phyloP scores from a whole-genome alignment of 2,888 invertebrate genomes.

The Laothoe populi region DNA sequence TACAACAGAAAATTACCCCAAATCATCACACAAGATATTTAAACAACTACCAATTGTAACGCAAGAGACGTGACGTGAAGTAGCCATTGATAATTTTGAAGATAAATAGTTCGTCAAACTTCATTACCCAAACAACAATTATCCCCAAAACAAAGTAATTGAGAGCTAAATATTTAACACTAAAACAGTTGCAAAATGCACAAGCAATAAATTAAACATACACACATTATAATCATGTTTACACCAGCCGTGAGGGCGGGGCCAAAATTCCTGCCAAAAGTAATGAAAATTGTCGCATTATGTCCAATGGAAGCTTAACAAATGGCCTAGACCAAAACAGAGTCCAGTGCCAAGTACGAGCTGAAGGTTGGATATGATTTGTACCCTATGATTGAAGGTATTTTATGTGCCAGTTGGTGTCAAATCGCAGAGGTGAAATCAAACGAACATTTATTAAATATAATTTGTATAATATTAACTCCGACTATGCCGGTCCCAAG shows the following conservation, averaged over 20 bases:
- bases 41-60: too few relatives aligned
- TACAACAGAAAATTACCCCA: too few relatives aligned
- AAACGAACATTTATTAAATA: too few relatives aligned
- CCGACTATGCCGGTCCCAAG: too few relatives aligned
- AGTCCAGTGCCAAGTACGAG: constrained; percentile 15
- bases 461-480: too few relatives aligned
- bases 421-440: background rate
- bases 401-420: background rate
- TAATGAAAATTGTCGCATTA: constrained; percentile 23
- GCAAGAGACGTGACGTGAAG: too few relatives aligned
- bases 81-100: background rate
- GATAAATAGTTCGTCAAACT: background rate
- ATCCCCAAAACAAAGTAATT: background rate
- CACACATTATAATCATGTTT: constrained; percentile 14
- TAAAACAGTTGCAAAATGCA: constrained; percentile 3
- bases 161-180: too few relatives aligned
- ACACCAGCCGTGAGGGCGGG: background rate
- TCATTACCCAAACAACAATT: background rate
- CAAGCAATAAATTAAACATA: constrained; percentile 12
- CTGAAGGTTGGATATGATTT: constrained; percentile 12
- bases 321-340: constrained; percentile 2
- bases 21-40: background rate
- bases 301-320: background rate
- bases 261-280: constrained; percentile 22
- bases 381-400: background rate